Evolutionary conservation across 1,140 invertebrate species (phyloP), one percentile per base, ranked within the genome.

Genomic region (Varroa destructor): DNA sequence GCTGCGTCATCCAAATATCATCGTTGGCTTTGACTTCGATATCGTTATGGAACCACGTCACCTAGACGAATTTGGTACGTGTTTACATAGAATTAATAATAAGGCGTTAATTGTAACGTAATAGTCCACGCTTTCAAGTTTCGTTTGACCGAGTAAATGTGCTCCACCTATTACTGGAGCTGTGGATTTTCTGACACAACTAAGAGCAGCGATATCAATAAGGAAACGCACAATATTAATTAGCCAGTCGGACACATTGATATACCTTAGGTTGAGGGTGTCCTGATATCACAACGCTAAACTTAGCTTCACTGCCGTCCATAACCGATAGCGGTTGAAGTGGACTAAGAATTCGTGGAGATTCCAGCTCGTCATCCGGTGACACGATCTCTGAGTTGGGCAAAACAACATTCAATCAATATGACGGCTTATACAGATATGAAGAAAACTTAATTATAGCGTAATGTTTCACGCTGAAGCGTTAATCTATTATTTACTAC

Each of bases 291-390:
- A 67, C 12, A 3, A 67, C 61, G 8, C 82, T 86, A 57, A 97
- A 84, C 74, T 86, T 83, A 42, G 91, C 88, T 77, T 89, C 86
- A 77, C 95, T 90, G 56, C 91, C 90, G 79, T 96, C 92, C 91
- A 95, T 96, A 6, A 95, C 87, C 76, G 87, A 86, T 1, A 87
- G 80, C 25, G 87, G 85, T 61, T 84, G 82, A 70, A 92, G 81
- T 76, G 84, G 84, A 76, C 85, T 85, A 14, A 86, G 81, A 75
- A 94, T 91, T 74, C 84, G 82, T 37, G 91, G 91, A 36, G 87
- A 85, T 75, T 84, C 82, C n/a, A 79, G 77, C 37, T 87, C 81
- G 78, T 87, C 85, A 42, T 83, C 76, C n/a, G 77, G 25, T 3
- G 73, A 40, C 46, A 71, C 56, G 74, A 75, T 58, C 72, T 74